Conservation (phyloP, 2,888 invertebrate genomes). For the Amphipoea lucens region DNA sequence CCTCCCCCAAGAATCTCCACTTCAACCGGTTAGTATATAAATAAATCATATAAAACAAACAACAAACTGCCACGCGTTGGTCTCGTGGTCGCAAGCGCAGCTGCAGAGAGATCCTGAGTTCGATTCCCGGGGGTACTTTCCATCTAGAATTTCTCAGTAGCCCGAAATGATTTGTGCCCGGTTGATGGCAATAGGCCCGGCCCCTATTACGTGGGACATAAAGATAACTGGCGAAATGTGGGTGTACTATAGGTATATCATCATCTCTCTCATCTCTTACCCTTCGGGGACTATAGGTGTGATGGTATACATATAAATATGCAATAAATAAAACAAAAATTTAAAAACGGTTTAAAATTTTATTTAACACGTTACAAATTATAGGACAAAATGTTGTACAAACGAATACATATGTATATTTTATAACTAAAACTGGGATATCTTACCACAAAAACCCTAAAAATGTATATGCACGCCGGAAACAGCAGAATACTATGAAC, state of each 20-base stretch:
- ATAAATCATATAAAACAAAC: constrained; percentile 13
- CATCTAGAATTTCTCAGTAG: too few species aligned
- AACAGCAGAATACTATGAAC: not conserved
- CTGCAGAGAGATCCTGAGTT: too few species aligned
- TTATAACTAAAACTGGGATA: constrained; percentile 37
- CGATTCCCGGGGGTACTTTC: too few species aligned
- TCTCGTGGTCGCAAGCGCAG: too few species aligned
- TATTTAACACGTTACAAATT: constrained; percentile 25
- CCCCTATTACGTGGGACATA: too few species aligned
- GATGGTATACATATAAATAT: too few species aligned
- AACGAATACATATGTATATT: not conserved
- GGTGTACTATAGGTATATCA: too few species aligned
- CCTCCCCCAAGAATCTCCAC: too few species aligned
- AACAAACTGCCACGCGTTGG: not conserved
- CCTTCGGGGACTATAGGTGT: too few species aligned
- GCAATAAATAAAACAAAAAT: not conserved
- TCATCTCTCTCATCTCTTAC: too few species aligned
- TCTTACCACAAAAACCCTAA: not conserved
- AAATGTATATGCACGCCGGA: not conserved
- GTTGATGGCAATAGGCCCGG: not conserved
- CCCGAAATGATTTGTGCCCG: not conserved
- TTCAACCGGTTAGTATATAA: too few species aligned
- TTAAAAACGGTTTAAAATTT: constrained; percentile 21
- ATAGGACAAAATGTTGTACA: not conserved
- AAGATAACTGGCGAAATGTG: too few species aligned